These are phyloP conservation scores for Eupithecia vulgata DNA, from an alignment of 2,888 invertebrate genomes.

Conservation along the genomic window DNA sequence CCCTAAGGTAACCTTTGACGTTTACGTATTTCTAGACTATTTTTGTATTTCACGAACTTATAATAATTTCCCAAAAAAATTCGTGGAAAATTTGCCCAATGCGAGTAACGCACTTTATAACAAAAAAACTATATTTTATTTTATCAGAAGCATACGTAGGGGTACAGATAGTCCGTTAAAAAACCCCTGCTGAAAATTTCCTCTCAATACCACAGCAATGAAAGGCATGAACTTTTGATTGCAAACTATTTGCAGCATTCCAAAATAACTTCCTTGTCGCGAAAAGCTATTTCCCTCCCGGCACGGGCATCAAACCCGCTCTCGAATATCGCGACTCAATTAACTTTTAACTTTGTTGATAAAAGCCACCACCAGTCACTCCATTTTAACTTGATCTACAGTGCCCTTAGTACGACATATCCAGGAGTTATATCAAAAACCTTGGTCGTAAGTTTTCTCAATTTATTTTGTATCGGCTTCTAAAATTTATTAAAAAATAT, in stretches of 20 bases:
- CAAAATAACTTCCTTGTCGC: background rate
- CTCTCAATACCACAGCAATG: background rate
- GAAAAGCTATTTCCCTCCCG: background rate
- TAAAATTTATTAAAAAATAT: no score
- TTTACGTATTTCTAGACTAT: background rate
- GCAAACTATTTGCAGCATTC: background rate
- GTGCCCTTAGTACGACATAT: background rate
- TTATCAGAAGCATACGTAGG: no score
- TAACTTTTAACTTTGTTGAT: conserved; percentile 12
- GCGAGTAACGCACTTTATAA: no score
- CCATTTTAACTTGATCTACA: conserved; percentile 32
- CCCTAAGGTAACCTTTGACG: no score
- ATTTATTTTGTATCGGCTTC: no score
- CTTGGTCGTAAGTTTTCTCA: no score
- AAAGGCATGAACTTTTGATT: background rate
- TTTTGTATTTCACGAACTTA: no score
- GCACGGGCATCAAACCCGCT: background rate
- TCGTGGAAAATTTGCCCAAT: no score
- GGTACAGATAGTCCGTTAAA: no score
- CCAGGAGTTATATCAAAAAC: background rate
- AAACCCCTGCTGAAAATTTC: background rate
- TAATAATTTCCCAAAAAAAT: no score
- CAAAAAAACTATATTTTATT: no score
- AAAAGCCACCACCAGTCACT: conserved; percentile 10
- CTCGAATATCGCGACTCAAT: conserved; percentile 26